Percentiles rank a stretch among this genome's conserved stretches.
phyloP scores from a whole-genome alignment of 2,888 invertebrate species.

The Stenchaetothrips biformis region DNA sequence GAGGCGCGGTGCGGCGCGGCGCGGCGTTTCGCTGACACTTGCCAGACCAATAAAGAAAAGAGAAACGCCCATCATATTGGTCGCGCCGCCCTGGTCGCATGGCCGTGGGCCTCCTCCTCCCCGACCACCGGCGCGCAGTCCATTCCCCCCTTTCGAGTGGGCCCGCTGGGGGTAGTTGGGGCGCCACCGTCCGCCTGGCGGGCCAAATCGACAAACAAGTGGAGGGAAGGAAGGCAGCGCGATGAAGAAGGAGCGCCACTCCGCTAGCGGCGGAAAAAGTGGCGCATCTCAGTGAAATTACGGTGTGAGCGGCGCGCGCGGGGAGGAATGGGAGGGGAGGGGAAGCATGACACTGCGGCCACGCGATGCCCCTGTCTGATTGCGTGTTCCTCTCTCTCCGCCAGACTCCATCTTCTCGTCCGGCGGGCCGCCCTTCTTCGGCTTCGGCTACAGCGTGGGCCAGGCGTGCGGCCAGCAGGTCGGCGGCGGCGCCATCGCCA shows the following conservation, averaged over 20 bases:
- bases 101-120: slow-evolving; percentile 27
- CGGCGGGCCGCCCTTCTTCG: slow-evolving; percentile 32
- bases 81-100: slow-evolving; percentile 35
- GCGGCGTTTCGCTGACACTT: slow-evolving; percentile 22
- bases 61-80: slow-evolving; percentile 19
- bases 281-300: slow-evolving; percentile 1
- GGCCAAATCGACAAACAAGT: slow-evolving; percentile 23
- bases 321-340: background rate
- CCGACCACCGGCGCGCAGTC: too few relatives aligned
- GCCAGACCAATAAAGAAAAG: slow-evolving; percentile 16
- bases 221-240: background rate
- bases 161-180: background rate
- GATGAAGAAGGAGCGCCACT: background rate
- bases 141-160: too few relatives aligned
- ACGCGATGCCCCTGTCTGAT: too few relatives aligned
- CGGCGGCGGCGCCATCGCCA: slow-evolving; percentile 57
- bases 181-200: slow-evolving; percentile 15
- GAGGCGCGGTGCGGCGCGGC: background rate
- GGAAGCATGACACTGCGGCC: background rate
- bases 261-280: background rate
- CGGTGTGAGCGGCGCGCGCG: background rate
- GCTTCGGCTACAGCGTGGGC: slow-evolving; percentile 36
- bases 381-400: background rate
- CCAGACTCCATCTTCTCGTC: slow-evolving; percentile 33
- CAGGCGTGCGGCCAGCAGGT: slow-evolving; percentile 28